Percentiles rank a stretch among this genome's conserved stretches.
Evolutionary conservation across 2,113 vertebrate genomes (phyloP).

Genomic region (Jaculus jaculus): DNA sequence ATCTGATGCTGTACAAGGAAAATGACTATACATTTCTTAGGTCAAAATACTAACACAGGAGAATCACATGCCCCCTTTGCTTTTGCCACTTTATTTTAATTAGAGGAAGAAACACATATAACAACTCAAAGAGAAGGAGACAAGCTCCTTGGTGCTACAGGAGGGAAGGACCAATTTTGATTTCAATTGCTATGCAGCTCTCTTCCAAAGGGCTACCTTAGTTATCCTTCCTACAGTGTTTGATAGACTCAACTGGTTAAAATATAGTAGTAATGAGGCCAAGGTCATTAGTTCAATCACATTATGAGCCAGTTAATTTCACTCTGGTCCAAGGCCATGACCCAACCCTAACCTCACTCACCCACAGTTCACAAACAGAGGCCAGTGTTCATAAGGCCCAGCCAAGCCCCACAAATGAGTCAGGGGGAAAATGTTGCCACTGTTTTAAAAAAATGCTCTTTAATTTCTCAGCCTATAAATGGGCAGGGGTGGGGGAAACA

Average conservation of each 20-base stretch:
- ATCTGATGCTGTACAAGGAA: neutral
- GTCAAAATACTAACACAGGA: neutral
- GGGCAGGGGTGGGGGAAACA: neutral
- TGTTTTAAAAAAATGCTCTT: neutral
- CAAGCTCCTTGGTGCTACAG: neutral
- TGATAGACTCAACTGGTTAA: constrained; percentile 67
- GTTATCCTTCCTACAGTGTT: constrained; percentile 63
- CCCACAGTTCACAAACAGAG: constrained; percentile 60
- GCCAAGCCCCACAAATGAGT: constrained; percentile 52
- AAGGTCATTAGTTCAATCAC: constrained; percentile 76
- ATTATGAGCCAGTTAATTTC: constrained; percentile 74
- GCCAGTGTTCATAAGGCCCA: constrained; percentile 6
- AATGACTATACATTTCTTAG: neutral
- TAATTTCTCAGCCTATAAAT: neutral
- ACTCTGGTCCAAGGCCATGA: constrained; percentile 71
- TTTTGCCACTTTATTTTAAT: constrained; percentile 6
- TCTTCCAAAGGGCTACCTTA: constrained; percentile 57
- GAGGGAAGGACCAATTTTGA: constrained; percentile 21
- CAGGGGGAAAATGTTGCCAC: constrained; percentile 19
- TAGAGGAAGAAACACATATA: constrained; percentile 41
- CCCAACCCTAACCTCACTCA: constrained; percentile 64
- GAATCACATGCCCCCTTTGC: neutral
- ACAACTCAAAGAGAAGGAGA: neutral
- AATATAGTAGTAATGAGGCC: constrained; percentile 63
- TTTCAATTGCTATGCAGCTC: neutral